These are phyloP conservation scores for Campopleginae sp. DNA, from an alignment of 2,888 invertebrate genomes.

Conservation along the genomic window DNA sequence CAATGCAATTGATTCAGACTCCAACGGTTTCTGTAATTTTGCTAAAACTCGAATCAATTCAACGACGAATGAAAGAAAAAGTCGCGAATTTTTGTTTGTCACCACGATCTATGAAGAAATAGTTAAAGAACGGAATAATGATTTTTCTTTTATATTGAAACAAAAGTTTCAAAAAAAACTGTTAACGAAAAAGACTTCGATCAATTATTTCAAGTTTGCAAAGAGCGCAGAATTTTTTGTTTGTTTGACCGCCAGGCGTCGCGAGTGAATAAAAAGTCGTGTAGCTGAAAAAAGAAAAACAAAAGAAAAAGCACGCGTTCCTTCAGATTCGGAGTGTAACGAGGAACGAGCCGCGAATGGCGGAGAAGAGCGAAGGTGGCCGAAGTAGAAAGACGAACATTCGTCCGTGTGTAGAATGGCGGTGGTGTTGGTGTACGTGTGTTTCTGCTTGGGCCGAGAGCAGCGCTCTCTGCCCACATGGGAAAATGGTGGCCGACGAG, in stretches of 20 bases:
- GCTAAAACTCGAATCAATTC: no score
- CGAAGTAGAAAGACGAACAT: constrained; percentile 66
- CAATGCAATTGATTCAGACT: background rate
- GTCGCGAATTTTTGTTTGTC: background rate
- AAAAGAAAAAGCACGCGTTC: constrained; percentile 1
- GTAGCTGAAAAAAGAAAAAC: constrained; percentile 2
- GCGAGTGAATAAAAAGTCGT: background rate
- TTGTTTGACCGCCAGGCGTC: constrained; percentile 1
- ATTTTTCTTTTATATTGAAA: no score
- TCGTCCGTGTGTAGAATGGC: background rate
- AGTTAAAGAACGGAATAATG: background rate
- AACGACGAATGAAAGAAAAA: no score
- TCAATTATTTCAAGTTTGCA: background rate
- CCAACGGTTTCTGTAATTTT: background rate
- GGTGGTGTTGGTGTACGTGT: background rate
- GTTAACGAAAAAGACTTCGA: background rate
- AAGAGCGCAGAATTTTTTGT: background rate
- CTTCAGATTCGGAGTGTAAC: background rate
- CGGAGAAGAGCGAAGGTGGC: constrained; percentile 71
- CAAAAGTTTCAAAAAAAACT: background rate
- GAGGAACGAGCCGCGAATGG: constrained; percentile 26
- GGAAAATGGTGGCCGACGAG: constrained; percentile 80
- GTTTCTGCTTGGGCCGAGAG: constrained; percentile 58
- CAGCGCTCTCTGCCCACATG: constrained; percentile 74
- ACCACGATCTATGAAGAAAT: background rate